Conservation (phyloP, 2,888 invertebrate genomes). For the Metalampra italica region DNA sequence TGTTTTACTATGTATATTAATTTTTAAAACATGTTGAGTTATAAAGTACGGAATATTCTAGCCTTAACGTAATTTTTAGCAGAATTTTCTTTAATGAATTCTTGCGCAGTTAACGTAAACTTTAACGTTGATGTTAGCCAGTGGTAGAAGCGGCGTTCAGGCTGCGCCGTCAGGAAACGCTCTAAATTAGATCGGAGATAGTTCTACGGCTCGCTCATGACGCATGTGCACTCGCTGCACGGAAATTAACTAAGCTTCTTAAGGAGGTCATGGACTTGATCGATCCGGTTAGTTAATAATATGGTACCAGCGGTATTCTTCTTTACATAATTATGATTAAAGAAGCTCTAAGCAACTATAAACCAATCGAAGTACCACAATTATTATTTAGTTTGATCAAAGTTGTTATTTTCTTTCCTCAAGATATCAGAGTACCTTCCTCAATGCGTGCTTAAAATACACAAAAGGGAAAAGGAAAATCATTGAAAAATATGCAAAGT, state of each 20-base stretch:
- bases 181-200: conserved; percentile 38
- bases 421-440: too few relatives aligned
- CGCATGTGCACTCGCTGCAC: conserved; percentile 23
- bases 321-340: too few relatives aligned
- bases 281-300: background rate
- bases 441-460: too few relatives aligned
- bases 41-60: too few relatives aligned
- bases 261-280: conserved; percentile 8
- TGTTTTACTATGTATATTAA: too few relatives aligned
- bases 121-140: background rate
- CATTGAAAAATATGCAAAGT: background rate
- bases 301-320: background rate
- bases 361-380: background rate
- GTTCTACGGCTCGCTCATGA: conserved; percentile 22
- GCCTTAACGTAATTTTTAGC: too few relatives aligned
- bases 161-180: conserved; percentile 15
- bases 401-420: too few relatives aligned
- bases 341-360: too few relatives aligned
- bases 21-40: too few relatives aligned
- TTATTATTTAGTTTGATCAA: too few relatives aligned
- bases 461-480: background rate
- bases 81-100: too few relatives aligned
- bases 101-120: background rate
- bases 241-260: conserved; percentile 43
- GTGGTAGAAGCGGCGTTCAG: conserved; percentile 12